Base-by-base conservation (phyloP, 2,888 invertebrate species). In the Archips crataeganus region DNA sequence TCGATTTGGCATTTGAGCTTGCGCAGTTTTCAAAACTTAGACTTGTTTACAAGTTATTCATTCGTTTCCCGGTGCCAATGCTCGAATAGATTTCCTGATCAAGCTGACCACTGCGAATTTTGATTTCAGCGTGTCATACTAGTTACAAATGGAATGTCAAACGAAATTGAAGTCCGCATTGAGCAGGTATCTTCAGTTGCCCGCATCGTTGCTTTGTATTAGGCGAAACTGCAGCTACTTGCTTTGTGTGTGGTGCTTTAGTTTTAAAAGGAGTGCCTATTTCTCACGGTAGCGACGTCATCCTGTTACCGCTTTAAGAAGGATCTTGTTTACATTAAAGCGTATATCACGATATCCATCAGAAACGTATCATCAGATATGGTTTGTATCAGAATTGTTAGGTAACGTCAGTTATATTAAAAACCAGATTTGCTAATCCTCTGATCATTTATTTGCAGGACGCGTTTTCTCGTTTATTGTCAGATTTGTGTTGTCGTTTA, bases 21-120 rank as follows among this genome's bases (percentile, higher is more conserved):
- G 39, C 39, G 39, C 6, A 5, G 6, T 39, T 39, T 6, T 39
- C 39, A 39, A 45, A 45, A 45, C 3, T 10, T 45, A 45, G 10
- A 39, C 45, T 45, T 45, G 42, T 45, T 45, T 45, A 9, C 3
- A 11, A 8, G 1, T 9, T 9, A 45, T 9, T 9, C 45, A 6
- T n/a, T 49, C 5, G 10, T 34, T 59, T 32, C 9, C 59, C 5
- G 13, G 6, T 13, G 11, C 15, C 11, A 34, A 59, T 13, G 15
- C 5, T 23, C 9, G 2, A 32, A 34, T 4, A 59, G 59, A 10
- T 34, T 32, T 32, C 2, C 57, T 23, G 54, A 54, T 15, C 54
- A 54, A 32, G 32, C 57, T 57, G 57, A 57, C 32, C 57, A 57
- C 10, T 57, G 11, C 57, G 8, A 32, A 57, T 57, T 57, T 57